Evolutionary conservation across 2,888 invertebrate genomes (phyloP), one percentile per base, ranked within the genome.

Genomic region (Leptopilina myrica): DNA sequence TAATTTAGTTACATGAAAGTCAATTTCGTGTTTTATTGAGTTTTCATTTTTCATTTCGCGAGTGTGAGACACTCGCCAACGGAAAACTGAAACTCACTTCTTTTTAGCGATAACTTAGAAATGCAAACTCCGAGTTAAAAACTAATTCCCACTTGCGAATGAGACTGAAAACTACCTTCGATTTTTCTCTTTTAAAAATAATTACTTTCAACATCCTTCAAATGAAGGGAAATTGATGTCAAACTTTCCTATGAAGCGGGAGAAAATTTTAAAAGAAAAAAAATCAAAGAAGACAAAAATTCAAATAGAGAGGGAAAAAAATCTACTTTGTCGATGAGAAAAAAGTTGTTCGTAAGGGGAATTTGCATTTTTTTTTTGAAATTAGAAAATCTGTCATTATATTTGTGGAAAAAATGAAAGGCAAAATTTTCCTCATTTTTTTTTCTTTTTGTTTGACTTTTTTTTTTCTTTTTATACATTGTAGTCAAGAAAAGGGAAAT

Each of bases 31-130:
- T 26, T 73, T 73, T 69, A 49, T 56, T 73, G 8, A 33, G 33
- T 40, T 73, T 73, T 56, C n/a, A 73, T 40, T 69, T 56, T 56
- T 26, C 33, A 33, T 56, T 73, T 15, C 56, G 33, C 26, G 9
- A n/a, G 53, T 73, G 53, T 5, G n/a, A 33, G 56, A 73, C 53
- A 73, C 53, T 56, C n/a, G n/a, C 14, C 56, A 20, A 56, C 33
- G 56, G 33, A 33, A 5, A 33, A 56, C 43, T 33, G 40, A 53
- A 73, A 56, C 14, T 26, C 56, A 15, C 33, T 8, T 53, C n/a
- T 73, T 9, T 33, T 3, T n/a, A 6, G 15, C 8, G 62, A 62
- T 62, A 20, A 62, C 62, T 62, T 62, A 62, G 8, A 62, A 62
- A 62, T 62, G 14, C 59, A n/a, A 59, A 49, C 49, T 49, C 49